Base-by-base conservation (phyloP, 2,797 vertebrate genomes). In the Balearica regulorum region DNA sequence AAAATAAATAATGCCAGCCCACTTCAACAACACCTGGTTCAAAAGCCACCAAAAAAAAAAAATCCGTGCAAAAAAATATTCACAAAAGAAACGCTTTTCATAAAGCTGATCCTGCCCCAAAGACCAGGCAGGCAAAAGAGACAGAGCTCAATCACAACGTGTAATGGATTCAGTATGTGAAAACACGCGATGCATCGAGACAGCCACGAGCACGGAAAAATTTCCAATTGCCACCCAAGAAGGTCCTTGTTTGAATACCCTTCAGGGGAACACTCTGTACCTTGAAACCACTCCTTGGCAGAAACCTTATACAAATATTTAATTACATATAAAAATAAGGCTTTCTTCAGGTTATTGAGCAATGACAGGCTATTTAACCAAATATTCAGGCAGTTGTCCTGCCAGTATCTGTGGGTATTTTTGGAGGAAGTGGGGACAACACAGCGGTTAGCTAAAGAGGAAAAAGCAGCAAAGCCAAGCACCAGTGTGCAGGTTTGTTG, bases 341-440 rank as follows among this genome's bases (percentile, higher is more conserved):
- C 13, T 8, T 22, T 64, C 70, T 51, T 11, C 39, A 33, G 48
- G 26, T 78, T 60, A 19, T 91, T 90, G 83, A 93, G 89, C 80
- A 93, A 91, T 0, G 13, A 46, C 21, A 39, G 49, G 6, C 24
- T 55, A 14, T 72, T 91, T 51, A 64, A 79, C 33, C 62, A 76
- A 72, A 18, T 5, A 75, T 10, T 61, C 83, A 72, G 43, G 66
- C 91, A 51, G 75, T 6, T 33, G 18, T 60, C 54, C 90, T 75
- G 69, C 71, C 93, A 80, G 81, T 22, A 21, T 73, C 87, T 78
- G 82, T 5, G 94, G 89, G 87, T n/a, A 81, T 57, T 95, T 90
- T 31, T 75, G 76, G 77, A 97, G 91, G 94, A 96, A 95, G 94
- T 4, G 22, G 10, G 83, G 72, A 72, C 57, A 72, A 37, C 21